phyloP scores from a whole-genome alignment of 2,888 invertebrate species.

The Dinocampus coccinellae region DNA sequence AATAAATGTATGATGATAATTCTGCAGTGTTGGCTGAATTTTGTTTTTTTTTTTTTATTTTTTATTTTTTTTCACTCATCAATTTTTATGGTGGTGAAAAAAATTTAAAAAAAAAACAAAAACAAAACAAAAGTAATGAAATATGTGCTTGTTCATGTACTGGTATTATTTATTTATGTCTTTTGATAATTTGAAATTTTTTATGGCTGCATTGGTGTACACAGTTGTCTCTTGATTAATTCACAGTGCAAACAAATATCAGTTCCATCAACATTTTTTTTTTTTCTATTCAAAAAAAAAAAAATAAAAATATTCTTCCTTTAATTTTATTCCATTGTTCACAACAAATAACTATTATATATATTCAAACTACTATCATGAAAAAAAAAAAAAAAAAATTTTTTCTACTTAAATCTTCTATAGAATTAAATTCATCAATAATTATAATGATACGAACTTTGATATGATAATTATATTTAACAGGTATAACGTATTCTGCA shows the following conservation, averaged over 20 bases:
- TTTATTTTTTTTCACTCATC: too few relatives aligned
- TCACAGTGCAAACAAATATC: too few relatives aligned
- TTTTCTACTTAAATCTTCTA: neutral
- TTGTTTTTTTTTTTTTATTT: too few relatives aligned
- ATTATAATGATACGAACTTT: neutral
- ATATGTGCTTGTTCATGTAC: too few relatives aligned
- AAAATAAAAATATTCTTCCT: too few relatives aligned
- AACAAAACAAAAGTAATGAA: neutral
- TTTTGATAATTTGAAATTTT: neutral
- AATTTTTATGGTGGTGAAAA: too few relatives aligned
- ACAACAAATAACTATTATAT: neutral
- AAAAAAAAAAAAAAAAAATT: too few relatives aligned
- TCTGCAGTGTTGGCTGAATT: too few relatives aligned
- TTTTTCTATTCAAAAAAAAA: too few relatives aligned
- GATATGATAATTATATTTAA: constrained; percentile 9
- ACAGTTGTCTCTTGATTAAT: too few relatives aligned
- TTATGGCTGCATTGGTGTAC: constrained; percentile 18
- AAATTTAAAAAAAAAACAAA: neutral
- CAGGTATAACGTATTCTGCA: constrained; percentile 10
- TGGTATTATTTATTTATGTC: neutral
- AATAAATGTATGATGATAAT: too few relatives aligned
- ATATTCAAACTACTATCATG: neutral
- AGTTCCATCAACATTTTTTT: too few relatives aligned
- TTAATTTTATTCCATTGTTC: neutral
- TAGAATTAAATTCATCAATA: neutral